Evolutionary conservation across 2,888 invertebrate species (phyloP), one percentile per base, ranked within the genome.

Genomic region (Homarus gammarus): DNA sequence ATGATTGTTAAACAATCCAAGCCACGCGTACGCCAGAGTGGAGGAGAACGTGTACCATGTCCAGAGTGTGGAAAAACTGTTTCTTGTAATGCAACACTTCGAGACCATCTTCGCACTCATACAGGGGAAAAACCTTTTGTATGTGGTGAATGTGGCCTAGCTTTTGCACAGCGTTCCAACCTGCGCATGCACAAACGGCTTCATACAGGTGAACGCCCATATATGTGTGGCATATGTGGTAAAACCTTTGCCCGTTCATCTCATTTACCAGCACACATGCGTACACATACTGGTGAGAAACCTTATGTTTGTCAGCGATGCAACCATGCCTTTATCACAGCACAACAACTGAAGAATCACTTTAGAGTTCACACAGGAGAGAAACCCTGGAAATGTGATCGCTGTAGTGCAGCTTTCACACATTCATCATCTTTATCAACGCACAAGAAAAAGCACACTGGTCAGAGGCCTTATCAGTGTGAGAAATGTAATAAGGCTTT

Each of bases 381-480:
- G 79, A 92, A 92, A 49, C 92, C 92, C 0, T 92, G 92, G 92
- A 90, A 90, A 68, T 92, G 92, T 81, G 92, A 92, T 38, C 73
- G 89, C n/a, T 92, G 92, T 73, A 78, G 82, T 6, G 92, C 92
- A 31, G 92, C 92, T 44, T 92, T 92, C 77, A 92, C 92, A 22
- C 92, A 92, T 75, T 90, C 90, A n/a, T 92, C 92, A 15, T 92
- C 92, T n/a, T 75, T 92, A 31, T 92, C 92, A 18, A 92, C 92
- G 18, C 92, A 92, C 90, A 92, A 92, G 92, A 92, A 92, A 38
- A 92, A 92, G 33, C 92, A 92, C 79, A 90, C 92, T 22, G 92
- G 92, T n/a, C 82, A 90, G 36, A 92, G 90, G 84, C 92, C 92
- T 31, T 90, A 85, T 73, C 73, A 83, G 73, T 92, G 92, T 56